Evolutionary conservation across 2,797 vertebrate genomes (phyloP).

Genomic region (Psittacula derbiana): DNA sequence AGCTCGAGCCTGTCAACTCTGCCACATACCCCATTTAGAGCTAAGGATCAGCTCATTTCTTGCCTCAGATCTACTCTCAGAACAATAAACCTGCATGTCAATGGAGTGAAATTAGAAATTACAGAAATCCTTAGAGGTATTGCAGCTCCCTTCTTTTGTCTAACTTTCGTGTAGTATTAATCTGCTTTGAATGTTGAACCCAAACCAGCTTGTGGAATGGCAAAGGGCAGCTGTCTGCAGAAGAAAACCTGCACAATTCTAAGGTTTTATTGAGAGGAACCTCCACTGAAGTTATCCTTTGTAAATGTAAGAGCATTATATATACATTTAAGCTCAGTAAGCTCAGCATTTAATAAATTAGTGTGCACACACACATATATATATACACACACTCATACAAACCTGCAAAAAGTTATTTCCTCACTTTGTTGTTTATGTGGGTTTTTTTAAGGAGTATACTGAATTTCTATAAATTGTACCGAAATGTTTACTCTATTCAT

Average conservation of each 20-base stretch:
- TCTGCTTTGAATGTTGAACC: not conserved
- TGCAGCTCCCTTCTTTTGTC: not conserved
- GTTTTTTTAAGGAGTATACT: not conserved
- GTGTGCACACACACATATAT: rapidly evolving
- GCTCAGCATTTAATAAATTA: not conserved
- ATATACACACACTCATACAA: not conserved
- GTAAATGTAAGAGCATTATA: not conserved
- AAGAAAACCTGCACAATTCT: not conserved
- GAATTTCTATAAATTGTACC: not conserved
- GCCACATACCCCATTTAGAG: not conserved
- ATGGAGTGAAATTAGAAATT: not conserved
- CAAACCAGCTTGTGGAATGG: not conserved
- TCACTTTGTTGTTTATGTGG: not conserved
- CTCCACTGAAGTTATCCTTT: not conserved
- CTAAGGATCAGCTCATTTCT: not conserved
- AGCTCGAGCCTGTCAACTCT: not conserved
- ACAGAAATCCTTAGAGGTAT: not conserved
- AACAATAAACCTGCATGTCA: not conserved
- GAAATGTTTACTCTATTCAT: not conserved
- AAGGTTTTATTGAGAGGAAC: not conserved
- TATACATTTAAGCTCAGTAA: not conserved
- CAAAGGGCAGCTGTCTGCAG: not conserved
- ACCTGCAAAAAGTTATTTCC: not conserved
- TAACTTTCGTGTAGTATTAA: not conserved
- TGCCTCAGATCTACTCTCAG: not conserved